Conservation (phyloP, 2,113 vertebrate genomes). For the Aphyosemion australe region DNA sequence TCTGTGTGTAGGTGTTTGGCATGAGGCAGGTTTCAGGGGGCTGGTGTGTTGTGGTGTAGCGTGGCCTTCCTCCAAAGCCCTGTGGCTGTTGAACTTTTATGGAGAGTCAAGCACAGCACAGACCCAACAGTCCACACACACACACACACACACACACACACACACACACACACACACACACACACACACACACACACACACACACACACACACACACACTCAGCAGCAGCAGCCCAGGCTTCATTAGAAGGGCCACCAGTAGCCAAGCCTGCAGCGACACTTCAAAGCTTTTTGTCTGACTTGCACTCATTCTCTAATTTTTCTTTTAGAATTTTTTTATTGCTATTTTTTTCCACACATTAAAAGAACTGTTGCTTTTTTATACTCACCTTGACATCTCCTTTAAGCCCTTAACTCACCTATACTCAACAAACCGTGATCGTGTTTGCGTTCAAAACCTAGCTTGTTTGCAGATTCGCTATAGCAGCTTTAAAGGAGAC, state of each 20-base stretch:
- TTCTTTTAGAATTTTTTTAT: background rate
- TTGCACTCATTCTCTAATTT: constrained; percentile 21
- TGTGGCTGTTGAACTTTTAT: constrained; percentile 73
- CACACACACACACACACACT: too few relatives aligned
- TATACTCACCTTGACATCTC: too few relatives aligned
- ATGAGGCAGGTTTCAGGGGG: constrained; percentile 45
- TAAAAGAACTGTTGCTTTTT: too few relatives aligned
- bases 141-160: constrained; percentile 20
- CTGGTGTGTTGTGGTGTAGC: constrained; percentile 57
- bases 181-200: too few relatives aligned
- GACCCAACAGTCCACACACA: constrained; percentile 46
- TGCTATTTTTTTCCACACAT: too few relatives aligned
- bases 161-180: constrained; percentile 9
- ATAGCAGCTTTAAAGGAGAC: too few relatives aligned
- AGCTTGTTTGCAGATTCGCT: too few relatives aligned
- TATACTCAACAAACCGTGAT: too few relatives aligned
- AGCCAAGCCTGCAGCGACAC: constrained; percentile 63
- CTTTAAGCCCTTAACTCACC: too few relatives aligned
- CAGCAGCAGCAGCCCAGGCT: constrained; percentile 30
- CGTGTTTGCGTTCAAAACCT: too few relatives aligned
- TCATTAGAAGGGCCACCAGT: constrained; percentile 60
- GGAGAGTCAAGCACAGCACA: constrained; percentile 59
- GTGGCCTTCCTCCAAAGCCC: constrained; percentile 68
- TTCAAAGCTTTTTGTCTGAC: constrained; percentile 48
- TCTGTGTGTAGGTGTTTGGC: constrained; percentile 49